Evolutionary conservation across 64 coral and sea anemone genomes (phyloP), one percentile per base, ranked within the genome.

Genomic region (Porites australiensis): DNA sequence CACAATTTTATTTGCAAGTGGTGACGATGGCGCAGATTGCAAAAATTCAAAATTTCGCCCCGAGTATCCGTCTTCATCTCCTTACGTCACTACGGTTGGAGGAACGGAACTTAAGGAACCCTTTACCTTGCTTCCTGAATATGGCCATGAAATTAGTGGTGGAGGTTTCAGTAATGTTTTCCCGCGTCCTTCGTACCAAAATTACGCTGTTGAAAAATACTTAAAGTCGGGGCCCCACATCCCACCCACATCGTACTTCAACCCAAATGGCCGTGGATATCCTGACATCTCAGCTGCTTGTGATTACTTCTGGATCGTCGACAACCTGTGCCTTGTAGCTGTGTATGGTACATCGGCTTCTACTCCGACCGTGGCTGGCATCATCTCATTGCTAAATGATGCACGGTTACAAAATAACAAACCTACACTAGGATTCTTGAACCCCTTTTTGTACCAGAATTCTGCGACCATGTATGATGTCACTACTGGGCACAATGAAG

Each of bases 261-360:
- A 96, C 69, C 65, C 89, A 43, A 86, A 60, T 61, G 98, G 98
- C 18, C 83, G 98, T 60, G 98, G 79, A 2, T 99, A 91, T 71
- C 98, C 98, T 51, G 98, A 99, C 13, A 93, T 99, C 21, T 80
- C 98, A 50, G 91, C 98, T n/a, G 27, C 96, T 16, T 99, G 94
- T 20, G 96, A 92, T 22, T 91, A 99, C 75, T 99, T 99, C 85
- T 99, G 98, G 98, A 75, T 99, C 14, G 94, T 99, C 75, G 94
- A 96, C 47, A 99, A 99, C 50, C 14, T 60, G 64, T 3, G 94
- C 2, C 98, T 94, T 44, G 77, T 99, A 5, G 98, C 94, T 9
- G 86, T 99, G 3, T 46, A 84, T 55, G 98, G 98, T 44, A 99
- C 98, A 22, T 99, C 98, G 8, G 98, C 98, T 2, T 93, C 98